Evolutionary conservation across 30 jellyfish, hydroid and myxozoan genomes (phyloP).

Genomic region (Hydra vulgaris): DNA sequence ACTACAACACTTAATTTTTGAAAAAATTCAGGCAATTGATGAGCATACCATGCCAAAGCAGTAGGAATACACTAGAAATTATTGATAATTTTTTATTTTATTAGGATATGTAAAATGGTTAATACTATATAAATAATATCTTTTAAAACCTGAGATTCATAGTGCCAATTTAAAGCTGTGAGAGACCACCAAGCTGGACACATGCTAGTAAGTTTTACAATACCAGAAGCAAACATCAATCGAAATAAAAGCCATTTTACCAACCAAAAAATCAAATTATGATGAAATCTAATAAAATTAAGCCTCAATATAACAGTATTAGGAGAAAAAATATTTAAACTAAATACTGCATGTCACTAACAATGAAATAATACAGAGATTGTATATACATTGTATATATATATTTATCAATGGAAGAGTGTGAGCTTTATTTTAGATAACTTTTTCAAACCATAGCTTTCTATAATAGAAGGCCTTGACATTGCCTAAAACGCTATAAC

Average conservation of each 20-base stretch:
- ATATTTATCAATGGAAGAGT: too few species aligned
- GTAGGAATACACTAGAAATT: slow-evolving; percentile 91
- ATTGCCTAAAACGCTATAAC: too few species aligned
- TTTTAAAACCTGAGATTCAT: slow-evolving; percentile 81
- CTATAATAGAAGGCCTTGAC: too few species aligned
- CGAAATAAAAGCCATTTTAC: slow-evolving; percentile 89
- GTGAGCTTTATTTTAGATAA: too few species aligned
- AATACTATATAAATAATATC: neutral
- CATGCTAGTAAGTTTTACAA: slow-evolving; percentile 72
- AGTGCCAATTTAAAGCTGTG: slow-evolving; percentile 88
- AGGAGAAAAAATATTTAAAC: too few species aligned
- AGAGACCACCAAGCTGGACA: slow-evolving; percentile 99
- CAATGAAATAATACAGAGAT: neutral
- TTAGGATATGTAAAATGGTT: neutral
- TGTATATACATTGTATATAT: too few species aligned
- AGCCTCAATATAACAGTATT: too few species aligned
- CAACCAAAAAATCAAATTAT: slow-evolving; percentile 58
- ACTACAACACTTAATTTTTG: slow-evolving; percentile 78
- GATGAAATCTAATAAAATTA: slow-evolving; percentile 43
- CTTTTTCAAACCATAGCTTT: too few species aligned
- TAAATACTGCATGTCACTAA: neutral
- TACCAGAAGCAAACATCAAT: slow-evolving; percentile 91
- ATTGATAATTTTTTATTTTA: neutral
- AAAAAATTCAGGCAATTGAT: slow-evolving; percentile 91
- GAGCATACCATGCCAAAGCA: slow-evolving; percentile 95